phyloP scores from a whole-genome alignment of 2,888 invertebrate species.

The Drosophila neutralis region DNA sequence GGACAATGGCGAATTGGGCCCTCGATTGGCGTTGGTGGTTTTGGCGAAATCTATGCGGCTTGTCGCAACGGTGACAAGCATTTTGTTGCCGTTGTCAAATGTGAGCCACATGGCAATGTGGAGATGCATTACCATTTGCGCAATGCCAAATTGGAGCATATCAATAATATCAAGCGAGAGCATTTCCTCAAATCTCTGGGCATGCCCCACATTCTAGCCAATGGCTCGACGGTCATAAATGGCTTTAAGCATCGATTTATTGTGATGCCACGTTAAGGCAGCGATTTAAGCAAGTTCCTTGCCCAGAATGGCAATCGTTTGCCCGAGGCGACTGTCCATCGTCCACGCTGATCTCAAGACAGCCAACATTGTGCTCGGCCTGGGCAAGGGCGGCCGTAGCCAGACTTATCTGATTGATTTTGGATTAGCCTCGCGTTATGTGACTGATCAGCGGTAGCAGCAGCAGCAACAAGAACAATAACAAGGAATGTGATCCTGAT shows the following conservation, averaged over 20 bases:
- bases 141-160: slow-evolving; percentile 89
- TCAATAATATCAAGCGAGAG: slow-evolving; percentile 85
- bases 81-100: slow-evolving; percentile 92
- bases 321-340: slow-evolving; percentile 91
- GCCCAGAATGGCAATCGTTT: slow-evolving; percentile 88
- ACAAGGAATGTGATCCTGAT: slow-evolving; percentile 58
- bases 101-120: slow-evolving; percentile 95
- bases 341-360: slow-evolving; percentile 94
- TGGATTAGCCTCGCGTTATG: slow-evolving; percentile 93
- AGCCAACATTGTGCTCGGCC: slow-evolving; percentile 94
- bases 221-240: slow-evolving; percentile 91
- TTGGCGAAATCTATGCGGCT: slow-evolving; percentile 96
- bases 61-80: slow-evolving; percentile 87
- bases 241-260: slow-evolving; percentile 93
- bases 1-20: slow-evolving; percentile 94
- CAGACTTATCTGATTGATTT: slow-evolving; percentile 96
- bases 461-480: slow-evolving; percentile 50
- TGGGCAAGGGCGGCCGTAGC: slow-evolving; percentile 87
- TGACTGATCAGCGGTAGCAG: slow-evolving; percentile 83
- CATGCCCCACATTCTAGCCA: slow-evolving; percentile 93
- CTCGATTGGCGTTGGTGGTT: slow-evolving; percentile 96
- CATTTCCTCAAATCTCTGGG: slow-evolving; percentile 89
- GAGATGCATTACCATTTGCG: slow-evolving; percentile 96
- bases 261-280: slow-evolving; percentile 95
- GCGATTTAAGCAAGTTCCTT: slow-evolving; percentile 93